Evolutionary conservation across 1,140 invertebrate genomes (phyloP), one percentile per base, ranked within the genome.

Genomic region (Choristoneura fumiferana): DNA sequence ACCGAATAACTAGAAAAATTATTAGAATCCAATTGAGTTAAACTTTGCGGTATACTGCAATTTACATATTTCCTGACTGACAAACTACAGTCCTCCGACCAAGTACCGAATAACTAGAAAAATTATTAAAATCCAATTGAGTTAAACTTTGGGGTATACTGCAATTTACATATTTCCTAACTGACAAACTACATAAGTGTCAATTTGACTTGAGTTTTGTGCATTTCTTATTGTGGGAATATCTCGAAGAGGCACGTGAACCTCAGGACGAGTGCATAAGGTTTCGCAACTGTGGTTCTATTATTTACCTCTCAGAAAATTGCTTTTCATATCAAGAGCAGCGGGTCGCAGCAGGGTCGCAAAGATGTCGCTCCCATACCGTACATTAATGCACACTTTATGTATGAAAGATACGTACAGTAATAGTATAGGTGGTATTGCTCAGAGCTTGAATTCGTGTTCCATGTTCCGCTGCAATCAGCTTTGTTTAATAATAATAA

Each of bases 271-370:
- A 55, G 53, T 60, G 58, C 18, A 68, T 63, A 63, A 62, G 66
- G 66, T 67, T 67, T 69, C 63, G 69, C 68, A 63, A 69, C 73
- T 76, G 69, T 64, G 63, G 63, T 69, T 76, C 75, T 82, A 82
- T 85, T 87, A 87, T 85, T 81, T 80, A 73, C 63, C 77, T 54
- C 72, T 77, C 72, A 63, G 80, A 78, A 83, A 81, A 78, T 65
- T 77, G 80, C 79, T 85, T 84, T 87, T 86, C 80, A 85, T 74
- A 81, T 84, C 80, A 88, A 69, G 63, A 79, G 70, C 83, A 84
- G 76, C 70, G 62, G 62, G 63, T 68, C 73, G 62, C 65, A 71
- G 62, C 65, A 63, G 58, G 77, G 76, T 69, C 68, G 82, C 74
- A 87, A 85, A 81, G 79, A 82, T 78, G 71, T 60, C 71, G 72